Evolutionary conservation across 2,113 vertebrate species (phyloP).

Genomic region (Eidolon helvum): DNA sequence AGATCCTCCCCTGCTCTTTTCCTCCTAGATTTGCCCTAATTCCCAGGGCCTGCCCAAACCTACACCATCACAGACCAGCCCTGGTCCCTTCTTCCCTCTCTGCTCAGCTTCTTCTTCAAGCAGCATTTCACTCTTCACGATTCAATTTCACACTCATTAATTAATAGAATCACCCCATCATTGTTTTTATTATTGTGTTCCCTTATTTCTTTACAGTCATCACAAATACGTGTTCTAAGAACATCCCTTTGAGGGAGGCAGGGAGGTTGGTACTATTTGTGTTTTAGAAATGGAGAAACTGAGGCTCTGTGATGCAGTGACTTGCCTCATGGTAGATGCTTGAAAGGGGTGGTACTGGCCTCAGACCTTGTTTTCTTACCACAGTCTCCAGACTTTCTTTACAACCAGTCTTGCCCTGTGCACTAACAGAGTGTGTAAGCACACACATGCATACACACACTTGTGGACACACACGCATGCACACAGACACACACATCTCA

Average conservation of each 20-base stretch:
- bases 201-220: neutral
- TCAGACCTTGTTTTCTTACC: neutral
- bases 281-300: neutral
- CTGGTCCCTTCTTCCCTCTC: neutral
- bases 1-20: neutral
- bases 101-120: neutral
- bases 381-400: neutral
- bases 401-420: neutral
- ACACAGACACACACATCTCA: neutral
- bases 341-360: neutral
- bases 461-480: too few species aligned
- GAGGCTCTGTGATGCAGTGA: neutral
- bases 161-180: neutral
- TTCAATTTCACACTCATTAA: neutral
- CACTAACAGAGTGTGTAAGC: accelerated
- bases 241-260: neutral
- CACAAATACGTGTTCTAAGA: neutral
- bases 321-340: neutral
- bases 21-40: neutral
- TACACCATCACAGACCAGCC: neutral
- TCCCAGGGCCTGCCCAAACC: neutral
- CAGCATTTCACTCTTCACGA: neutral
- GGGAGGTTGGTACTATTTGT: neutral
- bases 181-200: neutral
- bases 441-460: too few species aligned